Conservation (phyloP, 2,797 vertebrate genomes). For the Danio tinwini region DNA sequence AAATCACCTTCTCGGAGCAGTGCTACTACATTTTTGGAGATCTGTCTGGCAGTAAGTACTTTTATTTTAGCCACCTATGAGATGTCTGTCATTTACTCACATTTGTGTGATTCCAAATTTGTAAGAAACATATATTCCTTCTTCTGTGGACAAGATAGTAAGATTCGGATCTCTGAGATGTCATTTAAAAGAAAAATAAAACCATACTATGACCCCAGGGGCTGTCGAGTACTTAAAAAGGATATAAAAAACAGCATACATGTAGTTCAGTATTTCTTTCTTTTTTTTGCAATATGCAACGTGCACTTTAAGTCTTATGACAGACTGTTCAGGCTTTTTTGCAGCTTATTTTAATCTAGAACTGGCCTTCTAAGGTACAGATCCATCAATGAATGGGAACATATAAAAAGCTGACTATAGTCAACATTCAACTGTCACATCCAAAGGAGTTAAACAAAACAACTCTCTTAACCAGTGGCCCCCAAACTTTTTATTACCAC, state of each 20-base stretch:
- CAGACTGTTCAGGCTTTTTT: no score
- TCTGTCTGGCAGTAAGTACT: constrained; percentile 92
- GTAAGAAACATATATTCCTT: background rate
- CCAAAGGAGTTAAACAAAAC: no score
- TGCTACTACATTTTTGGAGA: constrained; percentile 99
- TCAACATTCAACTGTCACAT: background rate
- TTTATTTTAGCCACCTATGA: background rate
- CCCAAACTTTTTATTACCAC: no score
- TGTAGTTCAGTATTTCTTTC: background rate
- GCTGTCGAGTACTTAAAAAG: background rate
- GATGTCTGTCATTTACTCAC: background rate
- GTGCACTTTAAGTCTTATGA: no score
- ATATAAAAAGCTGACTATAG: no score
- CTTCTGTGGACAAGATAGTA: background rate
- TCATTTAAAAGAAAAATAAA: background rate
- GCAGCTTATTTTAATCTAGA: background rate
- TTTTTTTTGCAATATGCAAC: no score
- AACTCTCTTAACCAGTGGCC: no score
- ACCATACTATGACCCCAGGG: background rate
- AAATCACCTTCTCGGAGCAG: constrained; percentile 99
- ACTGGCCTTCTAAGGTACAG: background rate
- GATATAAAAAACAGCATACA: background rate
- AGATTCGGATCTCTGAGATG: background rate
- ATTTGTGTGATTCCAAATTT: background rate
- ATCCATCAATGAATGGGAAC: background rate